Evolutionary conservation across 2,797 vertebrate genomes (phyloP).

Genomic region (Hipposideros larvatus): DNA sequence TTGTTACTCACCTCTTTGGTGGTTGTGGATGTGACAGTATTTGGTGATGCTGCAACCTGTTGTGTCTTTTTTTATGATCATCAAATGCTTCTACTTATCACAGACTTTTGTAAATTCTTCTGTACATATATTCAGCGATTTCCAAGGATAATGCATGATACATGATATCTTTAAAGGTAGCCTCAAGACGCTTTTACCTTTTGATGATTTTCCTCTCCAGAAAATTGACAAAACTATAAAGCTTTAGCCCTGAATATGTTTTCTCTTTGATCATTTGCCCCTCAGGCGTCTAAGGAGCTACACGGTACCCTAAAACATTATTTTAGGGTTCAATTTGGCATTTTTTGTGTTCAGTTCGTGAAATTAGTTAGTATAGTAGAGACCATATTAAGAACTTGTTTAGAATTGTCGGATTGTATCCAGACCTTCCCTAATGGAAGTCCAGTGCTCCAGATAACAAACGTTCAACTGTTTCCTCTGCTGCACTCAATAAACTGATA

Average conservation of each 20-base stretch:
- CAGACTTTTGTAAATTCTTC: constrained; percentile 50
- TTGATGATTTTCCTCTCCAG: constrained; percentile 48
- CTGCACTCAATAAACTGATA: not conserved
- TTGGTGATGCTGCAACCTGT: constrained; percentile 6
- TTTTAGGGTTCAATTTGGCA: constrained; percentile 39
- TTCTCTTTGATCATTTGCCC: constrained; percentile 35
- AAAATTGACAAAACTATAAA: constrained; percentile 43
- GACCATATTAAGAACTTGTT: not conserved
- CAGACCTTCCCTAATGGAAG: not conserved
- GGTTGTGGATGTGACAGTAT: constrained; percentile 2
- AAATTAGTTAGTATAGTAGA: constrained; percentile 29
- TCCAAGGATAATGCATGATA: not conserved
- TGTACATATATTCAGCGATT: not conserved
- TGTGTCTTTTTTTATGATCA: constrained; percentile 34
- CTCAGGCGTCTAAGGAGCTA: not conserved
- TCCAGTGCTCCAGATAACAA: not conserved
- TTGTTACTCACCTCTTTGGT: constrained; percentile 17
- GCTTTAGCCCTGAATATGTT: constrained; percentile 33
- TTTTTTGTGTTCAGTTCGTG: constrained; percentile 25
- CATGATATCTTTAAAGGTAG: constrained; percentile 7
- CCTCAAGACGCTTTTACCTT: constrained; percentile 28
- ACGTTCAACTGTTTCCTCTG: not conserved
- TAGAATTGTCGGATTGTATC: not conserved
- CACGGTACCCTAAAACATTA: not conserved
- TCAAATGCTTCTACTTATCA: constrained; percentile 35